Evolutionary conservation across 2,888 invertebrate genomes (phyloP), one percentile per base, ranked within the genome.

Genomic region (Agriopis marginaria): DNA sequence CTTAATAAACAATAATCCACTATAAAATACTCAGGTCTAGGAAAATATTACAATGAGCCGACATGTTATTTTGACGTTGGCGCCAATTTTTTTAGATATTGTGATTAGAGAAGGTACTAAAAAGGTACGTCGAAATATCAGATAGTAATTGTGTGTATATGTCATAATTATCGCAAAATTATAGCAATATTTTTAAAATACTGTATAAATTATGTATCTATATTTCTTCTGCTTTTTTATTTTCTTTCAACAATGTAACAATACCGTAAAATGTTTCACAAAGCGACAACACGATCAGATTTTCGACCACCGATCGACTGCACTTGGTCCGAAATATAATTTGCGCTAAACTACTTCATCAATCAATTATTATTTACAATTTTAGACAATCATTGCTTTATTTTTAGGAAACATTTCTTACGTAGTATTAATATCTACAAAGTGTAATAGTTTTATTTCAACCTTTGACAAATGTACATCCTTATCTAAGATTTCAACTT

Each of bases 311-410:
- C 89, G 87, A 90, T 88, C 88, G 88, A 89, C 88, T 83, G 86
- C 87, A 88, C 86, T 93, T 93, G 93, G 93, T 93, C 93, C 93
- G 88, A 90, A 89, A 87, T 86, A 82, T 81, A 80, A 73, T 74
- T 75, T 73, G 75, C 76, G 76, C 79, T 82, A 84, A 71, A 78
- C 72, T 76, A 82, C 79, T 76, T 77, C 71, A 73, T 73, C 79
- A 78, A 79, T 78, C 74, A 77, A 71, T 65, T 32, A 65, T 65
- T 83, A 82, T 84, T 76, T 84, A 85, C 82, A 85, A 72, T 68
- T 76, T 59, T 53, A 63, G 32, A 45, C 50, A 54, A 54, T 56
- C 42, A 58, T 58, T 59, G 70, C 59, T 68, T 63, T 68, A 70
- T 68, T 70, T 32, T 68, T 64, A 71, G 51, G 23, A 51, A 69